These are phyloP conservation scores for Ruditapes philippinarum DNA, from an alignment of 1,140 invertebrate species.

Conservation along the genomic window DNA sequence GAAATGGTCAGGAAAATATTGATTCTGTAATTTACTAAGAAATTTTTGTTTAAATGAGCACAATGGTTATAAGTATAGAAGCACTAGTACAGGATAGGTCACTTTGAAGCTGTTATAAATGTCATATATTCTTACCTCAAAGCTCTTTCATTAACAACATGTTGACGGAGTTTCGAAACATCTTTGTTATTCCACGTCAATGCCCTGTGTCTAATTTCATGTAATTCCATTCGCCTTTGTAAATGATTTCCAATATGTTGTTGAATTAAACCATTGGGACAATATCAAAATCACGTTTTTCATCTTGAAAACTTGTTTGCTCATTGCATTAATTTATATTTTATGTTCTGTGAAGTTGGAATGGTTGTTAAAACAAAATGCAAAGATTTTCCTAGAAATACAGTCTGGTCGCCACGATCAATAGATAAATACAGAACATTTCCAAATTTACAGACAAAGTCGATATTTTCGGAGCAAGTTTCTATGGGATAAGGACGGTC, in stretches of 20 bases:
- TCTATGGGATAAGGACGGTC: not conserved
- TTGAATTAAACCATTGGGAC: not conserved
- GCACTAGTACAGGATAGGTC: too few relatives aligned
- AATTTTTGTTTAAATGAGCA: too few relatives aligned
- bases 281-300: not conserved
- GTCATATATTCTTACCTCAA: too few relatives aligned
- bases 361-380: not conserved
- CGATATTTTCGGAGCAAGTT: slow-evolving; percentile 18
- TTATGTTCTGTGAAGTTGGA: not conserved
- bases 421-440: slow-evolving; percentile 24
- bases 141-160: too few relatives aligned
- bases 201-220: not conserved
- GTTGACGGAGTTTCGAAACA: too few relatives aligned
- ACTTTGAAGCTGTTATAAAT: too few relatives aligned
- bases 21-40: too few relatives aligned
- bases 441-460: slow-evolving; percentile 31
- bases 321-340: not conserved
- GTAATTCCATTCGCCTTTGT: not conserved
- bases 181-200: too few relatives aligned
- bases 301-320: slow-evolving; percentile 14
- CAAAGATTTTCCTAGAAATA: not conserved
- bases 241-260: slow-evolving; percentile 13
- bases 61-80: too few relatives aligned
- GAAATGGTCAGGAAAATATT: too few relatives aligned
- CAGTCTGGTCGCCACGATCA: not conserved